A percentile compares a stretch with the other conserved stretches of the same genome.
Evolutionary conservation across 2,888 invertebrate genomes (phyloP).

Genomic region (Volucella zonaria): DNA sequence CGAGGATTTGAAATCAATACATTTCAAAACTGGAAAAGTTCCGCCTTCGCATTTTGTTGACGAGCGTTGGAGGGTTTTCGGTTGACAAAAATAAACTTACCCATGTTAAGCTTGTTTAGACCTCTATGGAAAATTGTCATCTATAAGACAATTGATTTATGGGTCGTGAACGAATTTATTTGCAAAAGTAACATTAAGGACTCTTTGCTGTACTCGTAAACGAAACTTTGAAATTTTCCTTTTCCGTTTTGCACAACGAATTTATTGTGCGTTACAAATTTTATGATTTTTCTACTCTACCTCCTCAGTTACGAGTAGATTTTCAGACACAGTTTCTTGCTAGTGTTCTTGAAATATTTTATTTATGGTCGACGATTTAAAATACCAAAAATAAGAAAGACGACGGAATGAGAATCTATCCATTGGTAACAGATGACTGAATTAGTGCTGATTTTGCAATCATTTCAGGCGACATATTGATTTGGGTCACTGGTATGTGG

Average conservation of each 20-base stretch:
- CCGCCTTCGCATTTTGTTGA: not conserved
- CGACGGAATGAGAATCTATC: not conserved
- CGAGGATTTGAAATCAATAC: conserved; percentile 40
- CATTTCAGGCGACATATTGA: not conserved
- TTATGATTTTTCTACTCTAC: not conserved
- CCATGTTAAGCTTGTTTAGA: conserved; percentile 42
- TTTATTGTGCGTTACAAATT: conserved; percentile 32
- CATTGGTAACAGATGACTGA: conserved; percentile 9
- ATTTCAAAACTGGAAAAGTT: not conserved
- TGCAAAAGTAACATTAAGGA: conserved; percentile 15
- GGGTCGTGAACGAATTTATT: conserved; percentile 35
- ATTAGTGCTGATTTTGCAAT: not conserved
- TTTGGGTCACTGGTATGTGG: not conserved
- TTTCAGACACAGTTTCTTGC: not conserved
- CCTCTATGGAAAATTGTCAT: conserved; percentile 22
- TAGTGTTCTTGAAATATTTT: conserved; percentile 6
- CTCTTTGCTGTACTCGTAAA: not conserved
- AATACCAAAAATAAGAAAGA: not conserved
- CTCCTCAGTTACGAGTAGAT: not conserved
- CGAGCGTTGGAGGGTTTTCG: not conserved
- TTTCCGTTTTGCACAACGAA: conserved; percentile 5
- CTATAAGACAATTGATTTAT: conserved; percentile 51
- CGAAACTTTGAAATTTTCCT: not conserved
- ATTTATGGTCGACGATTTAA: conserved; percentile 24
- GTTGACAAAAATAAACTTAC: conserved; percentile 1